Evolutionary conservation across 2,797 vertebrate genomes (phyloP).

Genomic region (Euthynnus affinis): DNA sequence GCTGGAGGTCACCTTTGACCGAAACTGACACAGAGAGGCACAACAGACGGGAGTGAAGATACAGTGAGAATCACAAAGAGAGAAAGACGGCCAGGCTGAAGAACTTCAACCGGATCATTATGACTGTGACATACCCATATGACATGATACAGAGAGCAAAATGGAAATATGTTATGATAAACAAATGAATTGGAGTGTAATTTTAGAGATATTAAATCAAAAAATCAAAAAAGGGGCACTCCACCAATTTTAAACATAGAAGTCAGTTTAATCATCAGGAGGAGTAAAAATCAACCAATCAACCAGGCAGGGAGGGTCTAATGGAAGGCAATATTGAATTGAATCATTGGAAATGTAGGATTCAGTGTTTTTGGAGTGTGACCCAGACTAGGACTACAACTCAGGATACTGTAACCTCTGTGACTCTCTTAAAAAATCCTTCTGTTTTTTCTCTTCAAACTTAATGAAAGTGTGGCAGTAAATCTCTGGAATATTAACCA

Average conservation of each 20-base stretch:
- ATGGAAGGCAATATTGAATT: background rate
- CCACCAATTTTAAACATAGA: background rate
- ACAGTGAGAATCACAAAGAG: constrained; percentile 17
- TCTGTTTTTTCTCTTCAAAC: background rate
- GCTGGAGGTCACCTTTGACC: fast-evolving
- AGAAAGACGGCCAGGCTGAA: background rate
- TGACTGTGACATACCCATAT: background rate
- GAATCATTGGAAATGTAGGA: background rate
- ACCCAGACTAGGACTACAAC: background rate
- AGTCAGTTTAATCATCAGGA: background rate
- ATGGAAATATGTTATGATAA: background rate
- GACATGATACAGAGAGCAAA: background rate
- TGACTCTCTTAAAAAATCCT: background rate
- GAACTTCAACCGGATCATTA: background rate
- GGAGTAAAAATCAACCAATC: too few relatives aligned
- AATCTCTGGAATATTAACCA: background rate
- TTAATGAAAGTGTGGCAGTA: background rate
- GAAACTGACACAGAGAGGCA: constrained; percentile 40
- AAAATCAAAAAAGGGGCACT: too few relatives aligned
- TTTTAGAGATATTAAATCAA: constrained; percentile 3
- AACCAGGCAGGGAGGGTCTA: too few relatives aligned
- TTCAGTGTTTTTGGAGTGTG: background rate
- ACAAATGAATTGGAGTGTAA: background rate
- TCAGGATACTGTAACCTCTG: background rate
- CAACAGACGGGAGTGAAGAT: background rate